Evolutionary conservation across 2,797 vertebrate genomes (phyloP).

Genomic region (Mormyrops attenuatus): DNA sequence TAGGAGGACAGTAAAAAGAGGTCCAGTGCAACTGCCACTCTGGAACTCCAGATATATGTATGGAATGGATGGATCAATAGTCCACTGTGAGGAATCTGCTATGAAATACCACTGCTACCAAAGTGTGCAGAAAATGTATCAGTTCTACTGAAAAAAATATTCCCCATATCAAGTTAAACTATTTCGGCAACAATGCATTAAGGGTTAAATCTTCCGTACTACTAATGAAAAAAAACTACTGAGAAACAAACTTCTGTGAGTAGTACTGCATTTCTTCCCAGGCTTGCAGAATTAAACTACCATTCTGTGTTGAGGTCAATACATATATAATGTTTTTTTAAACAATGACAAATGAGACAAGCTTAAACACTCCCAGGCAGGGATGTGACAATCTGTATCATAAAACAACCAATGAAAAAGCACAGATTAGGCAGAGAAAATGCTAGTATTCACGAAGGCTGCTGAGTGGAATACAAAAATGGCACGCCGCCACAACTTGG

Average conservation of each 20-base stretch:
- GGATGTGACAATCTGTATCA: not conserved
- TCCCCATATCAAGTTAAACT: not conserved
- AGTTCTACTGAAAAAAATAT: not conserved
- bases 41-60: constrained; percentile 18
- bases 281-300: not conserved
- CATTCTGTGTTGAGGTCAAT: not conserved
- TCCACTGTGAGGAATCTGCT: constrained; percentile 27
- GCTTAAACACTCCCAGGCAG: not conserved
- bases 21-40: constrained; percentile 26
- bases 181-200: not conserved
- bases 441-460: not conserved
- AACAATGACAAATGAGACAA: constrained; percentile 22
- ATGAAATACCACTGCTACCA: constrained; percentile 23
- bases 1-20: constrained; percentile 21
- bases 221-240: not conserved
- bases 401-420: not conserved
- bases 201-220: not conserved
- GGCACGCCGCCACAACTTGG: not conserved
- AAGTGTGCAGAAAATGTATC: not conserved
- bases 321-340: constrained; percentile 19
- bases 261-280: not conserved
- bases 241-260: not conserved
- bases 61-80: constrained; percentile 22
- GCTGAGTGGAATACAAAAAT: not conserved
- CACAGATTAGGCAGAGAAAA: constrained; percentile 26